Conservation (phyloP, 2,113 vertebrate genomes). For the Microcebus lehilahytsara region DNA sequence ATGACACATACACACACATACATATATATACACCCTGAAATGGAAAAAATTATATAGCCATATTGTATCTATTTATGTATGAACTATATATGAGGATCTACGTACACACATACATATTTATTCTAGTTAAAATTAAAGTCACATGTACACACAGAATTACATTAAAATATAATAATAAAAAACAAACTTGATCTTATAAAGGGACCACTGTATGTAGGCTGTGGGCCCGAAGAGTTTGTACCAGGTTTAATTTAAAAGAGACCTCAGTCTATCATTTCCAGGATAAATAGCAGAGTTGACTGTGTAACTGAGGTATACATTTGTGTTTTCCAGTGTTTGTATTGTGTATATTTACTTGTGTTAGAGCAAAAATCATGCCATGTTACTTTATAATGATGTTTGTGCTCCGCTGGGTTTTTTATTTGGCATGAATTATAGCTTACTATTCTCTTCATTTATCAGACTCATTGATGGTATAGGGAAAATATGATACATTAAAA, state of each 20-base stretch:
- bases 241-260: not conserved
- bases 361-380: not conserved
- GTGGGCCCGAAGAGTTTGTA: not conserved
- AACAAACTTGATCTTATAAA: not conserved
- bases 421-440: not conserved
- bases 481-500: slow-evolving; percentile 2
- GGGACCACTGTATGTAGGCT: not conserved
- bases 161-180: not conserved
- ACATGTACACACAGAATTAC: too few species aligned
- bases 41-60: not conserved
- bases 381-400: slow-evolving; percentile 31
- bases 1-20: too few species aligned
- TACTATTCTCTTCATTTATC: slow-evolving; percentile 34
- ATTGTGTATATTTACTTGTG: not conserved
- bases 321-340: not conserved
- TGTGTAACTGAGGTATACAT: not conserved
- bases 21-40: not conserved
- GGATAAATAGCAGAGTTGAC: not conserved
- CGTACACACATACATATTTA: not conserved
- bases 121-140: not conserved
- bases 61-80: not conserved
- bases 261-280: not conserved
- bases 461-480: not conserved
- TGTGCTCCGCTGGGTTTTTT: not conserved
- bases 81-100: not conserved